These are phyloP conservation scores for Agrilus mali DNA, from an alignment of 2,888 invertebrate species.

Conservation along the genomic window DNA sequence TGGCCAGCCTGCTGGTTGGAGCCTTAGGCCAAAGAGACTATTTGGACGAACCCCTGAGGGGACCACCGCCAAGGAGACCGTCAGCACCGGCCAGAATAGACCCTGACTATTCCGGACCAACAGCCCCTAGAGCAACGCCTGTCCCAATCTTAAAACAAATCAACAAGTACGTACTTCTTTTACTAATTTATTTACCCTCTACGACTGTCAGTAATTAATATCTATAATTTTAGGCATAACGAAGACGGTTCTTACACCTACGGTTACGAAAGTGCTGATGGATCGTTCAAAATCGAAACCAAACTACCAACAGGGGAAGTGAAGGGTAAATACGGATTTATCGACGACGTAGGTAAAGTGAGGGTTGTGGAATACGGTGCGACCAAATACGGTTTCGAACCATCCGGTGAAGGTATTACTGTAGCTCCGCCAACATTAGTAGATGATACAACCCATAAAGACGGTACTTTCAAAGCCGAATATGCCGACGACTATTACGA, in stretches of 20 bases:
- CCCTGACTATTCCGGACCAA: slow-evolving; percentile 31
- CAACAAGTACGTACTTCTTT: slow-evolving; percentile 45
- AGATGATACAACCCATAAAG: slow-evolving; percentile 39
- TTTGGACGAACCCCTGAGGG: slow-evolving; percentile 32
- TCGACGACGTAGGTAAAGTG: slow-evolving; percentile 68
- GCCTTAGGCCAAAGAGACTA: slow-evolving; percentile 23
- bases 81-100: slow-evolving; percentile 31
- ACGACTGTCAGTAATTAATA: neutral
- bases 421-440: slow-evolving; percentile 54
- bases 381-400: slow-evolving; percentile 78
- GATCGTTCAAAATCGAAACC: slow-evolving; percentile 82
- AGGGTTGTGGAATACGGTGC: slow-evolving; percentile 82
- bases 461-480: slow-evolving; percentile 29
- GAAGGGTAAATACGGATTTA: slow-evolving; percentile 83
- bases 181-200: slow-evolving; percentile 1
- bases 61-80: slow-evolving; percentile 37
- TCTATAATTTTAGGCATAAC: slow-evolving; percentile 50
- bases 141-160: slow-evolving; percentile 79
- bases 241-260: slow-evolving; percentile 86
- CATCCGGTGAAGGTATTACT: slow-evolving; percentile 75
- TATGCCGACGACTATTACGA: slow-evolving; percentile 31
- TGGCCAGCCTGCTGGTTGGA: no score
- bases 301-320: slow-evolving; percentile 71
- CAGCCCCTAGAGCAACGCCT: slow-evolving; percentile 34
- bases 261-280: slow-evolving; percentile 80